A percentile compares a stretch with the other conserved stretches of the same genome.
phyloP scores from a whole-genome alignment of 2,888 invertebrate genomes.

The Athalia circularis region DNA sequence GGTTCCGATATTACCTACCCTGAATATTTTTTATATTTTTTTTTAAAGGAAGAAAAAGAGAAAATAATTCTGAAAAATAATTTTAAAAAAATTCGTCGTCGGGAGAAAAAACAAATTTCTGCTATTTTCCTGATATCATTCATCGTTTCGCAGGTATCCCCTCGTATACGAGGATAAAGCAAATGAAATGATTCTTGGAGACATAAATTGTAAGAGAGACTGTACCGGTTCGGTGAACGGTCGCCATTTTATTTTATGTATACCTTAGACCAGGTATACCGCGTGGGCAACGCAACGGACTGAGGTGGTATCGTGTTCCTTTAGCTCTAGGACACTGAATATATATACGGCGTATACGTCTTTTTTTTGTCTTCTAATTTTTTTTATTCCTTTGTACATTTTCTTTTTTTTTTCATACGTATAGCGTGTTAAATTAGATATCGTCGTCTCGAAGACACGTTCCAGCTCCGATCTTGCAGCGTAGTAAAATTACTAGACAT shows the following conservation, averaged over 20 bases:
- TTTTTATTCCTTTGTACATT: no score
- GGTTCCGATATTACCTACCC: no score
- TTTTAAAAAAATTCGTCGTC: neutral
- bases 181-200: neutral
- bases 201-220: slow-evolving; percentile 28
- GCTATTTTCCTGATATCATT: no score
- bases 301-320: slow-evolving; percentile 15
- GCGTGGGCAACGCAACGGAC: slow-evolving; percentile 5
- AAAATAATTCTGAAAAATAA: neutral
- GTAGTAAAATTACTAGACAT: no score
- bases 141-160: no score
- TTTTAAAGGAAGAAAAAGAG: no score
- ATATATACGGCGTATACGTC: no score
- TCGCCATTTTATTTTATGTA: slow-evolving; percentile 18
- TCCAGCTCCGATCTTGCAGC: no score
- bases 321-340: no score
- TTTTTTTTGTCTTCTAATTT: no score
- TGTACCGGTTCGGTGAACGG: slow-evolving; percentile 25
- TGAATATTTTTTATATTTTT: no score
- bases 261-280: neutral
- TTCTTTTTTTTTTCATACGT: neutral
- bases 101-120: no score
- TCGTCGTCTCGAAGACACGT: slow-evolving; percentile 13
- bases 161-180: neutral
- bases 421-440: neutral